Evolutionary conservation across 2,888 invertebrate genomes (phyloP).

Genomic region (Busseola fusca): DNA sequence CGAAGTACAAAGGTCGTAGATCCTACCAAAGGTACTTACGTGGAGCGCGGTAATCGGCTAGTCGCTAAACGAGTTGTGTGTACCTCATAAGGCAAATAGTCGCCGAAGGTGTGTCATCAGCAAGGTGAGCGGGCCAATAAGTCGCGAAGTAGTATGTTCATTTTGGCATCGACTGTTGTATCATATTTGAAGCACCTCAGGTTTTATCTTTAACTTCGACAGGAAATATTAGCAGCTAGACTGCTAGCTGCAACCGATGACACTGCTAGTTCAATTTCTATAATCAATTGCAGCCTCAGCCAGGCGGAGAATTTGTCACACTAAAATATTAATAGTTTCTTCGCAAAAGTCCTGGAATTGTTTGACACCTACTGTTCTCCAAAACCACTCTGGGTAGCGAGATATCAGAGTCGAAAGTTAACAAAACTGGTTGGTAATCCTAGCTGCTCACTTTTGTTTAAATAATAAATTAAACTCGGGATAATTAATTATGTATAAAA

Average conservation of each 20-base stretch:
- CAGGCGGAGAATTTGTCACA: not conserved
- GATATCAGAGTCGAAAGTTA: not conserved
- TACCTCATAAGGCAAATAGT: slow-evolving; percentile 13
- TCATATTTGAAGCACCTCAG: not conserved
- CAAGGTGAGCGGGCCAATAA: slow-evolving; percentile 4
- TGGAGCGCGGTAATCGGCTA: slow-evolving; percentile 8
- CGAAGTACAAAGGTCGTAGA: slow-evolving; percentile 12
- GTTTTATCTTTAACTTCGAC: no score
- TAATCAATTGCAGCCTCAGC: not conserved
- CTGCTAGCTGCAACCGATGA: not conserved
- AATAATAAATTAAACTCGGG: slow-evolving; percentile 24
- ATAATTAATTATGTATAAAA: slow-evolving; percentile 36
- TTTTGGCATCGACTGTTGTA: not conserved
- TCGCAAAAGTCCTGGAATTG: not conserved
- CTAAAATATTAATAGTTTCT: not conserved
- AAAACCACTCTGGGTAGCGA: not conserved
- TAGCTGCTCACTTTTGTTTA: not conserved
- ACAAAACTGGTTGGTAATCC: not conserved
- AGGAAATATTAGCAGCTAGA: not conserved
- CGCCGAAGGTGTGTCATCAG: slow-evolving; percentile 16
- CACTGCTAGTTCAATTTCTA: not conserved
- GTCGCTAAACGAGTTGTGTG: not conserved
- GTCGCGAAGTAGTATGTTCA: not conserved
- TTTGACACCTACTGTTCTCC: not conserved
- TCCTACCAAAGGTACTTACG: not conserved